Base-by-base conservation (phyloP, 2,888 invertebrate species). In the Machimus atricapillus region DNA sequence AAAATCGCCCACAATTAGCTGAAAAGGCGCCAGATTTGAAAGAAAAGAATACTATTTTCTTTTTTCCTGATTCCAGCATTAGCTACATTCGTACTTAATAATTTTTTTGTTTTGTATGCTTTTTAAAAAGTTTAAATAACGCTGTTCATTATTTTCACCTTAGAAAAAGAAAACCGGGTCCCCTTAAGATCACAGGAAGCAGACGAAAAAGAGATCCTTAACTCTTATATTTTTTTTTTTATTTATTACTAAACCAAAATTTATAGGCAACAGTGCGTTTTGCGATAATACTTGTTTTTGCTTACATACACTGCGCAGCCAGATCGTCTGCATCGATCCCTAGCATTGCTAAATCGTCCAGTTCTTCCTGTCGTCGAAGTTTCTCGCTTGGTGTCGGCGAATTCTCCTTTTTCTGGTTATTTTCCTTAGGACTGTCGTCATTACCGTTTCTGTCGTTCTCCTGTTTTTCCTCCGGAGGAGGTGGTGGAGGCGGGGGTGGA, bases 271-370 rank as follows among this genome's bases (percentile, higher is more conserved):
- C 66, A 66, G 66, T 27, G 66, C 23, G 27, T 66, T 66, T 23
- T 66, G 66, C 27, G 19, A 12, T 66, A 66, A 66, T 19, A 66
- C 66, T 66, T 66, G 12, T 66, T 46, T 40, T 27, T 27, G 66
- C 66, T 89, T 90, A 93, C 90, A 92, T 92, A 90, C 92, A 92
- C 90, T 93, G 92, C 86, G 93, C 93, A 34, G 93, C 92, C 91
- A 92, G 91, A 91, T 97, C 97, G 46, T 95, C 95, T 8, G 96
- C 97, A 90, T 97, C 97, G 83, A 97, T 97, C 0, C 97, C 97
- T 85, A 97, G 93, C 96, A 97, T 95, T 3, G 96, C 96, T 87
- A 97, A 92, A 90, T 97, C 97, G 87, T 96, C 96, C 89, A 94
- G 92, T 90, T 94, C 95, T 90, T 92, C 91, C 87, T 92, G 91